A percentile compares a stretch with the other conserved stretches of the same genome.
Conservation (phyloP, 2,888 invertebrate species). For the Pecten maximus region DNA sequence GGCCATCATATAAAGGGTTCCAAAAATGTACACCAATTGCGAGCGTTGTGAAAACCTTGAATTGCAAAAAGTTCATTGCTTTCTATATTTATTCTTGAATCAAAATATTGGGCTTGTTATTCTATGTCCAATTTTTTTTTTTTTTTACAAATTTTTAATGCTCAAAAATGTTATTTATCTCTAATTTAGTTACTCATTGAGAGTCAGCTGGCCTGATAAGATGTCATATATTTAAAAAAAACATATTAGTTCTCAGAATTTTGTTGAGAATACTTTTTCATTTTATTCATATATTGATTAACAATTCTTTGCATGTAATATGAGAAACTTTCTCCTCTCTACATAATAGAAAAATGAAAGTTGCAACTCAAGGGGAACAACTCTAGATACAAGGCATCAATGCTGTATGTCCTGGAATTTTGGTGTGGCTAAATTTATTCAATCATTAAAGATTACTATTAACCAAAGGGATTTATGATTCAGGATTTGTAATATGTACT, state of each 20-base stretch:
- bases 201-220: constrained; percentile 2
- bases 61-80: not conserved
- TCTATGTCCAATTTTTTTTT: too few relatives aligned
- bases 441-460: not conserved
- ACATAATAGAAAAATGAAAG: not conserved
- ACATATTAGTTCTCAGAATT: not conserved
- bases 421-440: not conserved
- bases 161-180: not conserved
- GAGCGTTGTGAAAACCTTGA: not conserved
- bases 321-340: not conserved
- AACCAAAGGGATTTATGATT: not conserved
- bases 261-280: not conserved
- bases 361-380: constrained; percentile 21
- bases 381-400: not conserved
- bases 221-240: not conserved
- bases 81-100: not conserved
- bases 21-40: not conserved
- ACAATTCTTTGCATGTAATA: not conserved
- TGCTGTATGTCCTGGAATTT: not conserved
- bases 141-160: not conserved
- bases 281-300: not conserved
- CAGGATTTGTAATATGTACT: not conserved
- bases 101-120: not conserved
- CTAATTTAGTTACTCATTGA: not conserved
- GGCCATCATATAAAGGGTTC: not conserved